These are phyloP conservation scores for Muntiacus reevesi DNA, from an alignment of 2,113 vertebrate genomes.

Conservation along the genomic window DNA sequence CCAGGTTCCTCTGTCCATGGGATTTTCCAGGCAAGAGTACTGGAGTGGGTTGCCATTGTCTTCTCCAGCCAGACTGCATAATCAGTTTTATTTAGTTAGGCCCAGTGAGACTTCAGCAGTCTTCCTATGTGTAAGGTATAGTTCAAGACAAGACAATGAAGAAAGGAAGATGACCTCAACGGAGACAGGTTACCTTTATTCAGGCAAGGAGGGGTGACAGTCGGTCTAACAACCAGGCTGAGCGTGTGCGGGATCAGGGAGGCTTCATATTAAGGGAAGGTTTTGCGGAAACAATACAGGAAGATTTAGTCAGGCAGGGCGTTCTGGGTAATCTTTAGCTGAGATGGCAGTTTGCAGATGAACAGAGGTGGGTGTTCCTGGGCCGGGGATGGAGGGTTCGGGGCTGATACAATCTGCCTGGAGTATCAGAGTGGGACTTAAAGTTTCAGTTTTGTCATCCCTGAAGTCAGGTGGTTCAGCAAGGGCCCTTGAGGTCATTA, in stretches of 20 bases:
- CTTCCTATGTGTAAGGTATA: not conserved
- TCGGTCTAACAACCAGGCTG: not conserved
- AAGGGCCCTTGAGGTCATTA: not conserved
- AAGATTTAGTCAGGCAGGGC: not conserved
- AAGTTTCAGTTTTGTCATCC: not conserved
- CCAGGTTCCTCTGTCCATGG: too few relatives aligned
- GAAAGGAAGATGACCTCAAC: not conserved
- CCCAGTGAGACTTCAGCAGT: not conserved
- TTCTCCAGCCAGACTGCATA: not conserved
- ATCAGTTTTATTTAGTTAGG: not conserved
- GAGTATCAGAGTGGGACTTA: not conserved
- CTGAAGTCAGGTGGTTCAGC: not conserved
- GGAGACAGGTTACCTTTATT: not conserved
- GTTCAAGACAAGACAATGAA: not conserved
- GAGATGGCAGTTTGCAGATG: not conserved
- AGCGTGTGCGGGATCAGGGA: not conserved
- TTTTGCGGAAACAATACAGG: accelerated
- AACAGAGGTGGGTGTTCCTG: accelerated
- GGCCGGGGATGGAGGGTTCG: accelerated
- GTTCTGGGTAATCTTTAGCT: not conserved
- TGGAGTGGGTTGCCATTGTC: too few relatives aligned
- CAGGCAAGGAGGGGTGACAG: not conserved
- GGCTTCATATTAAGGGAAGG: not conserved
- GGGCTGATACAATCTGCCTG: not conserved
- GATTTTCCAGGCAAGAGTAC: too few relatives aligned